A percentile compares a stretch with the other conserved stretches of the same genome.
These are phyloP conservation scores for Macrobrachium rosenbergii DNA, from an alignment of 1,140 invertebrate species.

Conservation along the genomic window DNA sequence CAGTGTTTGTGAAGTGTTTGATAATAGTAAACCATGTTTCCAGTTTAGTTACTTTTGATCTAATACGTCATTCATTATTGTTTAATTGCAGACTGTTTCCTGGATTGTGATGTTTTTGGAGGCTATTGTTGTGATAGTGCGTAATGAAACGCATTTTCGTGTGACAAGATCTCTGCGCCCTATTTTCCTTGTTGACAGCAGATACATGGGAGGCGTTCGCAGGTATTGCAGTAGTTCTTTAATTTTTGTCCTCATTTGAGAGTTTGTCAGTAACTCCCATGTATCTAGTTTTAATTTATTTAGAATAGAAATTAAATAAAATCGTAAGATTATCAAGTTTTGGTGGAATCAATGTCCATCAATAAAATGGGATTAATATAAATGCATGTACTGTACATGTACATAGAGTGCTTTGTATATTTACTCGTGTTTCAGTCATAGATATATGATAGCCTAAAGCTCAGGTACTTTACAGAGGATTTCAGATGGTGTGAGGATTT, in stretches of 20 bases:
- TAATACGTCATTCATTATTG: neutral
- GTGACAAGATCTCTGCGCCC: slow-evolving; percentile 90
- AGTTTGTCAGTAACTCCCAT: neutral
- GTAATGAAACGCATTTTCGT: slow-evolving; percentile 88
- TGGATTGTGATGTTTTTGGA: slow-evolving; percentile 88
- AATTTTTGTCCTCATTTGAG: neutral
- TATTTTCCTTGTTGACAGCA: slow-evolving; percentile 89
- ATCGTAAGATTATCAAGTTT: too few relatives aligned
- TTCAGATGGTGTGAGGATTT: too few relatives aligned
- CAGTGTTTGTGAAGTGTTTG: too few relatives aligned
- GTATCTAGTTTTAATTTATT: too few relatives aligned
- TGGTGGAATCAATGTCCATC: too few relatives aligned
- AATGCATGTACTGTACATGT: too few relatives aligned
- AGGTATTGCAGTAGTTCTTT: slow-evolving; percentile 69
- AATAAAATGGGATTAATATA: too few relatives aligned
- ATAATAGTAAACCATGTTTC: neutral
- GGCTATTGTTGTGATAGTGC: slow-evolving; percentile 83
- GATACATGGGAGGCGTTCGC: slow-evolving; percentile 80
- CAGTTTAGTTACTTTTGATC: neutral
- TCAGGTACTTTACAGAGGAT: too few relatives aligned
- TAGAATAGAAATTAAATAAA: too few relatives aligned
- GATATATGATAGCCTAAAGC: too few relatives aligned
- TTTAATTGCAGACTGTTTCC: slow-evolving; percentile 73
- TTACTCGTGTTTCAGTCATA: too few relatives aligned
- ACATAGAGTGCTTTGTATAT: too few relatives aligned